phyloP scores from a whole-genome alignment of 2,888 invertebrate genomes.

The Pristionchus entomophagus region DNA sequence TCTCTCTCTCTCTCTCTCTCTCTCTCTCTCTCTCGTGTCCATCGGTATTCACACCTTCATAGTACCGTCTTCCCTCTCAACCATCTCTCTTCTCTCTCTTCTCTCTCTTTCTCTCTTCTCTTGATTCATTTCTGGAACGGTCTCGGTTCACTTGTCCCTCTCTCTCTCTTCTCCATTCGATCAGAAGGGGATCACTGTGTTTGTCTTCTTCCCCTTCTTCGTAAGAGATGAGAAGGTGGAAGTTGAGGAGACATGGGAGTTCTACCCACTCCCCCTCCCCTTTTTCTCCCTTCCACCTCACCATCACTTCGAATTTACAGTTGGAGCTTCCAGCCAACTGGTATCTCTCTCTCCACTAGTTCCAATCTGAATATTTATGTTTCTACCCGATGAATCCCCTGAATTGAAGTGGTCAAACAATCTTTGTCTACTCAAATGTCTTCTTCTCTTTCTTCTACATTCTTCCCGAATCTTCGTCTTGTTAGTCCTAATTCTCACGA shows the following conservation, averaged over 20 bases:
- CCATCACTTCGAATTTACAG: background rate
- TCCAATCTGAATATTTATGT: background rate
- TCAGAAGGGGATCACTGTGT: background rate
- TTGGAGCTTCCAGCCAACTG: background rate
- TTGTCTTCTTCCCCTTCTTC: background rate
- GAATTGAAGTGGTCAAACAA: background rate
- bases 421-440: background rate
- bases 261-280: background rate
- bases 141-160: conserved; percentile 20
- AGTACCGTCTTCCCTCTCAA: background rate
- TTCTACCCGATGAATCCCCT: no score
- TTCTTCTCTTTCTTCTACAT: background rate
- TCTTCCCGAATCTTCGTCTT: background rate
- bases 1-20: background rate
- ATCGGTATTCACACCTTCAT: background rate
- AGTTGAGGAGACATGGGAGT: background rate
- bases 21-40: background rate
- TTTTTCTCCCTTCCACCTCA: background rate
- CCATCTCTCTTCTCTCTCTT: background rate
- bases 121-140: background rate
- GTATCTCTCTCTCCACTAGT: background rate
- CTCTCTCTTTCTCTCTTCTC: background rate
- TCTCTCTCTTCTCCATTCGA: conserved; percentile 4
- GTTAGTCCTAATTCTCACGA: conserved; percentile 6
- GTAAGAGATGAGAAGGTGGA: conserved; percentile 15